Percentiles rank a stretch among this genome's conserved stretches.
Evolutionary conservation across 2,797 vertebrate genomes (phyloP).

Genomic region (Fistularia tabacaria): DNA sequence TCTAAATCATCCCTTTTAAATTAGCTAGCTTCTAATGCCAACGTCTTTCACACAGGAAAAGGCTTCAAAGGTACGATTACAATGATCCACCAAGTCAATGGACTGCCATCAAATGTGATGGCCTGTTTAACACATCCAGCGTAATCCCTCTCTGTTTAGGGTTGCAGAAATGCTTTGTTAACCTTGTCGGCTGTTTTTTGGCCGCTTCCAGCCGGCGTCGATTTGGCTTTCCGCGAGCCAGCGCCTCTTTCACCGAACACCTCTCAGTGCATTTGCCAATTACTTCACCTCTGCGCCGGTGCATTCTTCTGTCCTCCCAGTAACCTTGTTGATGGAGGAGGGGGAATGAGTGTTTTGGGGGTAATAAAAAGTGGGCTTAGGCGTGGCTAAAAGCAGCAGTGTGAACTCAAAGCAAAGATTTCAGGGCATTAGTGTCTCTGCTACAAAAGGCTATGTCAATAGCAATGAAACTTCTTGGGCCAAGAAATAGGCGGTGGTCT

Average conservation of each 20-base stretch:
- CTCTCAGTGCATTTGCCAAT: conserved; percentile 17
- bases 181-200: conserved; percentile 20
- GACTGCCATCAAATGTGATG: conserved; percentile 34
- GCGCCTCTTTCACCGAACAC: conserved; percentile 15
- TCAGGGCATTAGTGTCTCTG: conserved; percentile 46
- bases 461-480: too few relatives aligned
- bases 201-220: conserved; percentile 16
- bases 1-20: conserved; percentile 5
- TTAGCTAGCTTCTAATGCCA: too few relatives aligned
- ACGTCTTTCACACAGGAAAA: too few relatives aligned
- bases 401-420: conserved; percentile 49
- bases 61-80: not conserved
- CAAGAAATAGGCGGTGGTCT: too few relatives aligned
- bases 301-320: conserved; percentile 36
- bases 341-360: conserved; percentile 34
- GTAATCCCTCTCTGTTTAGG: conserved; percentile 36
- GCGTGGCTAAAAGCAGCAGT: conserved; percentile 38
- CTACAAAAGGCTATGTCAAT: not conserved
- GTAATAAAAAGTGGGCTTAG: conserved; percentile 54
- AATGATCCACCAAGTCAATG: conserved; percentile 24
- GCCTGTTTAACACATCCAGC: conserved; percentile 19
- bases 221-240: conserved; percentile 23
- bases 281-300: conserved; percentile 30
- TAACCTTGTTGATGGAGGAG: conserved; percentile 33
- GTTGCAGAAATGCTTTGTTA: conserved; percentile 34